phyloP scores from a whole-genome alignment of 2,113 vertebrate species.

The Phaethon lepturus region DNA sequence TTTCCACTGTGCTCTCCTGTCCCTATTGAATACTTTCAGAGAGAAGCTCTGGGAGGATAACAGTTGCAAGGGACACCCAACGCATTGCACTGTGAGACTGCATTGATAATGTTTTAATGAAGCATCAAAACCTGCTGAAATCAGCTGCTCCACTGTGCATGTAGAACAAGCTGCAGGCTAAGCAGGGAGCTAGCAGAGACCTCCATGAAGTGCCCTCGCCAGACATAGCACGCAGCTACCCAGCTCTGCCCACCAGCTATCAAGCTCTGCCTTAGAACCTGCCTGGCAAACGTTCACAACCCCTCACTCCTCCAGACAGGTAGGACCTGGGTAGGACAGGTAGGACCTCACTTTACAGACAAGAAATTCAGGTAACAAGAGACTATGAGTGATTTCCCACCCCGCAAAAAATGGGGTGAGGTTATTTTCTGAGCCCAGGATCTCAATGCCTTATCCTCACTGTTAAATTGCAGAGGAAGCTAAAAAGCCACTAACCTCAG shows the following conservation, averaged over 20 bases:
- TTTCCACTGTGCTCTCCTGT: neutral
- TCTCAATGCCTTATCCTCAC: neutral
- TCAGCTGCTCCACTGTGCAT: neutral
- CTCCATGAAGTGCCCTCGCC: accelerated
- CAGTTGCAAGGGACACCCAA: neutral
- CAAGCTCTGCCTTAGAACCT: neutral
- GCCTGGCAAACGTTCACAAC: neutral
- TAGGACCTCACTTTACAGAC: neutral
- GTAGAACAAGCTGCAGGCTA: neutral
- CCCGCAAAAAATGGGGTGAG: neutral
- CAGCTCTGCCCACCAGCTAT: neutral
- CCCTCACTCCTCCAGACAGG: neutral
- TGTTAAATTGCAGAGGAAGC: neutral
- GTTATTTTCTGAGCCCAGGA: neutral
- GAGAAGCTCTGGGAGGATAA: neutral
- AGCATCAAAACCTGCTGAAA: neutral
- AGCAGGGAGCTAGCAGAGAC: neutral
- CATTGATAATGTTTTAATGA: neutral
- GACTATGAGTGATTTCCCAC: neutral
- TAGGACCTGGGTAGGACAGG: neutral
- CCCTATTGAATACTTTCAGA: neutral
- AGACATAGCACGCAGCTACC: neutral
- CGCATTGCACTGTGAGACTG: neutral
- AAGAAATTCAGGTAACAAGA: neutral
- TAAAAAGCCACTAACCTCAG: neutral